Evolutionary conservation across 2,113 vertebrate genomes (phyloP).

Genomic region (Thunnus maccoyii): DNA sequence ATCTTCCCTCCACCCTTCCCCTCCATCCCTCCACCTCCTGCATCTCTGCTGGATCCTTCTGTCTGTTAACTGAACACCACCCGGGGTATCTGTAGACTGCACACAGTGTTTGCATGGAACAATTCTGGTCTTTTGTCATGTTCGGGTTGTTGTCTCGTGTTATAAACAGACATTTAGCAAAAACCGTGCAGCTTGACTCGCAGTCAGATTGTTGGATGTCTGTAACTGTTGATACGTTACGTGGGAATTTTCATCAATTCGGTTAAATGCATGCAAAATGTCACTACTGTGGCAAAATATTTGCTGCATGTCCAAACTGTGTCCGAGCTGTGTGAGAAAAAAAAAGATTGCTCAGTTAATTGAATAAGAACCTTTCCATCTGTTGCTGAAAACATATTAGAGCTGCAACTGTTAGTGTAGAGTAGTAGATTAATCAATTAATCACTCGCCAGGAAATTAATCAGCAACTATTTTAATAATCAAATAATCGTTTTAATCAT

Average conservation of each 20-base stretch:
- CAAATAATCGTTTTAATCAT: too few relatives aligned
- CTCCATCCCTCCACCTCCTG: slow-evolving; percentile 50
- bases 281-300: neutral
- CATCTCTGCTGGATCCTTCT: slow-evolving; percentile 63
- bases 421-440: too few relatives aligned
- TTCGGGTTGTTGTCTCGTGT: slow-evolving; percentile 3
- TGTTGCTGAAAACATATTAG: too few relatives aligned
- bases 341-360: too few relatives aligned
- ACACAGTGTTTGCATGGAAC: slow-evolving; percentile 54
- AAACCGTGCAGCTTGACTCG: neutral
- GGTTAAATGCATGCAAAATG: slow-evolving; percentile 5
- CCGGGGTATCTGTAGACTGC: slow-evolving; percentile 65
- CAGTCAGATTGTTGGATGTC: neutral
- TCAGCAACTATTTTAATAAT: too few relatives aligned
- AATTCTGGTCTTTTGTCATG: slow-evolving; percentile 8
- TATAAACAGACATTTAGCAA: neutral
- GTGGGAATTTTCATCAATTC: too few relatives aligned
- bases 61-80: slow-evolving; percentile 56
- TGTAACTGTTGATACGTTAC: neutral
- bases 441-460: too few relatives aligned
- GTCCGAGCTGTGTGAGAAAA: too few relatives aligned
- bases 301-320: slow-evolving; percentile 3
- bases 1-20: slow-evolving; percentile 52
- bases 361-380: too few relatives aligned
- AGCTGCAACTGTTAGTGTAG: too few relatives aligned